Conservation (phyloP, 2,113 vertebrate species). For the Lophochroa leadbeateri region DNA sequence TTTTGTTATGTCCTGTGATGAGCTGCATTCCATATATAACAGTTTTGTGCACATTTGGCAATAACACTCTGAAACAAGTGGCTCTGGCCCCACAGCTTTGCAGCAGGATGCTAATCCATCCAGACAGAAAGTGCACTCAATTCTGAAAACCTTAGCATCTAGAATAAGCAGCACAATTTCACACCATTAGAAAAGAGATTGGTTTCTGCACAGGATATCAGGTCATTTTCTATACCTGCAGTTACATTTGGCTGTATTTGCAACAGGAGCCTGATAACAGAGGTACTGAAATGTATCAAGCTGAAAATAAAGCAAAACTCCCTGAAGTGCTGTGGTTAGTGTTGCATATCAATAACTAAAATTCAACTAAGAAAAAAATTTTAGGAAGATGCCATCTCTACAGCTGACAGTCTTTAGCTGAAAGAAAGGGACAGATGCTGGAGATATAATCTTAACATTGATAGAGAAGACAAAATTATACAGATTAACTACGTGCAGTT, state of each 20-base stretch:
- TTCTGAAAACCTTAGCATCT: background rate
- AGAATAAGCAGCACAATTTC: background rate
- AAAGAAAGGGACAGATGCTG: background rate
- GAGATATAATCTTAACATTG: background rate
- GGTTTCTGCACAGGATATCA: background rate
- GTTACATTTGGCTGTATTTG: background rate
- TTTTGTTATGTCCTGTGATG: background rate
- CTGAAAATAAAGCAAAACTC: background rate
- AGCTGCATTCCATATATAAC: background rate
- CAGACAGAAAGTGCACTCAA: background rate
- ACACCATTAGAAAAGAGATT: background rate
- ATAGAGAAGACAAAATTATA: background rate
- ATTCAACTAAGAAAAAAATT: background rate
- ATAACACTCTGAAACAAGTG: background rate
- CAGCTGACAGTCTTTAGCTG: background rate
- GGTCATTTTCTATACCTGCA: background rate
- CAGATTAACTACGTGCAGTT: background rate
- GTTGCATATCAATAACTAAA: background rate
- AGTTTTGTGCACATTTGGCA: background rate
- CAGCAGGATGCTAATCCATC: background rate
- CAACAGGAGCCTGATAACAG: background rate
- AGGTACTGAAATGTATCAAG: background rate
- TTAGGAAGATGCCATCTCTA: background rate
- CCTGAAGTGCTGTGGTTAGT: background rate
- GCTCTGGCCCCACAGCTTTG: rapidly evolving